Percentiles rank a stretch among this genome's conserved stretches.
phyloP scores from a whole-genome alignment of 1,140 invertebrate species.

The Bombus picipes region DNA sequence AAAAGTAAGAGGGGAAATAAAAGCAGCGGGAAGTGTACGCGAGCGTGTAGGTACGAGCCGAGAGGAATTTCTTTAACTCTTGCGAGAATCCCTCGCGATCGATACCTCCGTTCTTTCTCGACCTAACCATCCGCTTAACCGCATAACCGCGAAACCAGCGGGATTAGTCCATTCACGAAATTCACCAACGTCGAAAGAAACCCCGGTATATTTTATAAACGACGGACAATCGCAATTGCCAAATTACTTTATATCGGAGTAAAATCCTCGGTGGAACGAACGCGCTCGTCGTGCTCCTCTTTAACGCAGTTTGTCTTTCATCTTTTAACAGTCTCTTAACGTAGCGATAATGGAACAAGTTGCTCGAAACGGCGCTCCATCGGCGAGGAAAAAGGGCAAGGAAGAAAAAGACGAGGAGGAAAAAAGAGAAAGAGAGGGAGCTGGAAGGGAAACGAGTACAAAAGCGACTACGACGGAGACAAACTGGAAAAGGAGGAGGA shows the following conservation, averaged over 20 bases:
- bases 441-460: neutral
- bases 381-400: neutral
- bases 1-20: slow-evolving; percentile 31
- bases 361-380: slow-evolving; percentile 1
- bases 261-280: no score
- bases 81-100: slow-evolving; percentile 5
- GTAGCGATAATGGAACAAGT: slow-evolving; percentile 11
- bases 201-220: neutral
- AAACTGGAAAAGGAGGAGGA: slow-evolving; percentile 20
- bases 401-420: no score
- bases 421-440: neutral
- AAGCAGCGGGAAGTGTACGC: slow-evolving; percentile 8
- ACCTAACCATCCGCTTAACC: neutral
- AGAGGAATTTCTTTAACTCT: slow-evolving; percentile 19
- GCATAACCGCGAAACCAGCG: neutral
- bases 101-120: slow-evolving; percentile 10
- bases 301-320: slow-evolving; percentile 11
- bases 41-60: slow-evolving; percentile 16
- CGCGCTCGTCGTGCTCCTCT: neutral
- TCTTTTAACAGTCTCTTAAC: slow-evolving; percentile 7
- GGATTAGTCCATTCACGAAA: neutral
- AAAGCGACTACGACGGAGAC: neutral
- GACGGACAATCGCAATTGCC: neutral
- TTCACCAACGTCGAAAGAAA: neutral
- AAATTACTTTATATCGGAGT: neutral